phyloP scores from a whole-genome alignment of 2,113 vertebrate genomes.

The Ciconia boyciana region DNA sequence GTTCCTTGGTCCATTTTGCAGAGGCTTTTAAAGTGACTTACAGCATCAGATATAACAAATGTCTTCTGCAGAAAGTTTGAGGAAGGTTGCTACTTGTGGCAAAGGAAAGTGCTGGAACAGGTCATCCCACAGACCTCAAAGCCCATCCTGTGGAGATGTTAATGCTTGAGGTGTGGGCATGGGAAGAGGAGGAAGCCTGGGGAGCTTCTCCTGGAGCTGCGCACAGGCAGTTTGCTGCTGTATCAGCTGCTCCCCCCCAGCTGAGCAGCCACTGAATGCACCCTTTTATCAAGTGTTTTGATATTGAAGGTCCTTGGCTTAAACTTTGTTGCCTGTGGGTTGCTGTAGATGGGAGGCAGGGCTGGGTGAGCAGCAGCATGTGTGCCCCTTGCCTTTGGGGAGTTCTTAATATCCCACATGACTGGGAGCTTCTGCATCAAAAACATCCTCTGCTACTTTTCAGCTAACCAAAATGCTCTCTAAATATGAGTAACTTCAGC shows the following conservation, averaged over 20 bases:
- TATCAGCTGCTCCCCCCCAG: too few relatives aligned
- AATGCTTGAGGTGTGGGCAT: background rate
- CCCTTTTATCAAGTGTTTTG: background rate
- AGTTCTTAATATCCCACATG: rapidly evolving
- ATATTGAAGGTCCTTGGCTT: too few relatives aligned
- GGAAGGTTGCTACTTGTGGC: background rate
- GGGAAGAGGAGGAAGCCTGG: background rate
- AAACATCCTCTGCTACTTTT: background rate
- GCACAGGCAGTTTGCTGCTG: background rate
- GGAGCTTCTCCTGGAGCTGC: background rate
- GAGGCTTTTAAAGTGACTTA: rapidly evolving
- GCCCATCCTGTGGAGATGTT: rapidly evolving
- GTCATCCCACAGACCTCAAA: background rate
- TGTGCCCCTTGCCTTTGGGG: too few relatives aligned
- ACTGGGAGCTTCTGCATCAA: background rate
- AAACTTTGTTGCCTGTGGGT: background rate
- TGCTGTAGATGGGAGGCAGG: background rate
- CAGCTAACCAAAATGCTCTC: background rate
- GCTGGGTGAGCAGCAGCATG: rapidly evolving
- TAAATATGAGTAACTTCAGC: background rate
- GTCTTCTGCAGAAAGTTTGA: background rate
- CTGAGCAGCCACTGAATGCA: background rate
- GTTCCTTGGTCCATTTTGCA: background rate
- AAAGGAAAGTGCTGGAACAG: background rate
- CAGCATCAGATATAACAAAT: rapidly evolving